Conservation (phyloP, 2,888 invertebrate genomes). For the Drosophila neonasuta region DNA sequence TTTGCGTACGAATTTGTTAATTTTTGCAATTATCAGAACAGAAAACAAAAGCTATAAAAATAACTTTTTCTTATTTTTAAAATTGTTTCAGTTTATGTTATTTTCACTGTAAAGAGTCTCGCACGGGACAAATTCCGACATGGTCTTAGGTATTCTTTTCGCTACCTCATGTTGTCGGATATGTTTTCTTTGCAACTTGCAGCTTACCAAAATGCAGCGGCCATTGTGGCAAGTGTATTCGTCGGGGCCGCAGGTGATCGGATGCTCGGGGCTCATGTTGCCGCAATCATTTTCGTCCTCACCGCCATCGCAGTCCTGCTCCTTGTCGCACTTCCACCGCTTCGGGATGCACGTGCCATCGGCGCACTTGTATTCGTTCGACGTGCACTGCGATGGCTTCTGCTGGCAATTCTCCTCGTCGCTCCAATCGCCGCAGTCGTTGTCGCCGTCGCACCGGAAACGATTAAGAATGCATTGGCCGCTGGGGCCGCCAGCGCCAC, state of each 20-base stretch:
- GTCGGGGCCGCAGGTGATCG: slow-evolving; percentile 87
- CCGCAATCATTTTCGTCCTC: slow-evolving; percentile 90
- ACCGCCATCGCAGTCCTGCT: slow-evolving; percentile 90
- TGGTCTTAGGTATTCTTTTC: no score
- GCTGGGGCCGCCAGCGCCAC: slow-evolving; percentile 81
- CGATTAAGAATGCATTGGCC: slow-evolving; percentile 87
- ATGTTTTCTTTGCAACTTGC: background rate
- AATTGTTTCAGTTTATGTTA: no score
- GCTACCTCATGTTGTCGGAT: no score
- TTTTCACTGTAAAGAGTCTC: no score
- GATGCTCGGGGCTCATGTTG: slow-evolving; percentile 82
- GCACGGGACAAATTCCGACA: no score
- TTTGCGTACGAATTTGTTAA: no score
- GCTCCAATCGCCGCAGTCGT: slow-evolving; percentile 94
- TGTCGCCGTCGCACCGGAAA: slow-evolving; percentile 92
- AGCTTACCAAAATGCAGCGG: slow-evolving; percentile 87
- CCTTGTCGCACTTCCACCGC: slow-evolving; percentile 90
- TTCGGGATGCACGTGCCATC: slow-evolving; percentile 91
- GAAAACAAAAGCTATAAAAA: no score
- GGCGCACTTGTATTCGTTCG: slow-evolving; percentile 88
- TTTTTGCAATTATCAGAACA: no score
- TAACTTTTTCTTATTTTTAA: no score
- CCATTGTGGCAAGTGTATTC: slow-evolving; percentile 89
- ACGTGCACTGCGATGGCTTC: slow-evolving; percentile 86
- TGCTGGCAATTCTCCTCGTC: slow-evolving; percentile 91